A percentile compares a stretch with the other conserved stretches of the same genome.
Evolutionary conservation across 1,140 invertebrate genomes (phyloP).

Genomic region (Hylyphantes graminicola): DNA sequence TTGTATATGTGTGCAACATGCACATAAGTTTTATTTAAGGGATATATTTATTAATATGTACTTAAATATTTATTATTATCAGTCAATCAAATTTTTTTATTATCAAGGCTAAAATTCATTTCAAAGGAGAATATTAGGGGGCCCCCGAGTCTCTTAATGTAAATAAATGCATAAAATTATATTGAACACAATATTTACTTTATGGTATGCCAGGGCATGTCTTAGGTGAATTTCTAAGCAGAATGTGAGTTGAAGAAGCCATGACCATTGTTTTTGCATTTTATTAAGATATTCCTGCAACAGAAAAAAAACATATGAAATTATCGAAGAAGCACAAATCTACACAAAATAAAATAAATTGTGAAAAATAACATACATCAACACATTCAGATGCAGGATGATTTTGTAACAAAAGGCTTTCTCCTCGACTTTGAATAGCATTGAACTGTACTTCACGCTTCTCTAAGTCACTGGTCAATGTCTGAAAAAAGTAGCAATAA

Average conservation of each 20-base stretch:
- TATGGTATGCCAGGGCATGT: slow-evolving; percentile 88
- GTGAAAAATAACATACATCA: slow-evolving; percentile 72
- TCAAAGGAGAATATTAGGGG: too few relatives aligned
- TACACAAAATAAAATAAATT: slow-evolving; percentile 1
- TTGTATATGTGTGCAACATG: too few relatives aligned
- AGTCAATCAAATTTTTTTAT: too few relatives aligned
- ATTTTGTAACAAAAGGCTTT: slow-evolving; percentile 91
- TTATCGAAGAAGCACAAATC: neutral
- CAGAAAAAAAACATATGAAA: neutral
- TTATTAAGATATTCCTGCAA: slow-evolving; percentile 72
- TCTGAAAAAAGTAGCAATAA: slow-evolving; percentile 73
- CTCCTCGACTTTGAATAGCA: slow-evolving; percentile 93
- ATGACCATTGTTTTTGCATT: slow-evolving; percentile 98
- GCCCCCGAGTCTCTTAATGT: too few relatives aligned
- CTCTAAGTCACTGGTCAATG: slow-evolving; percentile 94
- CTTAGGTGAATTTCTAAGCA: slow-evolving; percentile 95
- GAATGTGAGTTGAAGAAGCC: slow-evolving; percentile 91
- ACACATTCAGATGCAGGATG: slow-evolving; percentile 95
- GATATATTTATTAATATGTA: too few relatives aligned
- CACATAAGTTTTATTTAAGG: too few relatives aligned
- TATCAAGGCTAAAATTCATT: too few relatives aligned
- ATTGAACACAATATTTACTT: slow-evolving; percentile 7
- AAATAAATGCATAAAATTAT: too few relatives aligned
- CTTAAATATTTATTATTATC: too few relatives aligned
- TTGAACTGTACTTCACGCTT: slow-evolving; percentile 95